Conservation (phyloP, 2,113 vertebrate species). For the Sardina pilchardus region DNA sequence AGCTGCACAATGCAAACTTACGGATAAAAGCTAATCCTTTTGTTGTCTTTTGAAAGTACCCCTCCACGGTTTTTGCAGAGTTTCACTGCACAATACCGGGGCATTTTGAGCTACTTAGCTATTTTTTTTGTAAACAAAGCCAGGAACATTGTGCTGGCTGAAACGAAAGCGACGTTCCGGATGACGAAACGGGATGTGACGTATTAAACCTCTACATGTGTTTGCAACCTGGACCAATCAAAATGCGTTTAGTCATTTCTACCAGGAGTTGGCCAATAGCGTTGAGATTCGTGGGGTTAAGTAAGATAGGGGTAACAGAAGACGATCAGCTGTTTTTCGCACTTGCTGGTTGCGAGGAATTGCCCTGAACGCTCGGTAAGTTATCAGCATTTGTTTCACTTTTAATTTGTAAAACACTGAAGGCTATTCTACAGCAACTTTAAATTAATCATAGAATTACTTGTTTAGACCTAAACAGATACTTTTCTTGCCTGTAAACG, state of each 20-base stretch:
- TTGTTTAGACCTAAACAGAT: neutral
- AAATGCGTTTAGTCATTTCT: conserved; percentile 57
- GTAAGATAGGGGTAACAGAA: neutral
- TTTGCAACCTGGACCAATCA: conserved; percentile 60
- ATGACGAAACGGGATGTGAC: neutral
- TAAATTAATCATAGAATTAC: neutral
- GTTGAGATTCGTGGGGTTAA: conserved; percentile 85
- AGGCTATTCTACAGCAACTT: neutral
- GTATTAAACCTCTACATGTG: conserved; percentile 61
- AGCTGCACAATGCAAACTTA: conserved; percentile 59
- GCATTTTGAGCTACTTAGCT: conserved; percentile 62
- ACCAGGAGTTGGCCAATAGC: conserved; percentile 72
- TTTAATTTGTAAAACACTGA: neutral
- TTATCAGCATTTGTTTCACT: neutral
- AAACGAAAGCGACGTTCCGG: neutral
- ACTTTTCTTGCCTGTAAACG: neutral
- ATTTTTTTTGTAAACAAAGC: neutral
- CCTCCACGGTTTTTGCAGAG: conserved; percentile 80
- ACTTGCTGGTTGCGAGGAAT: neutral
- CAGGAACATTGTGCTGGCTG: neutral
- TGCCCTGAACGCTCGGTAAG: neutral
- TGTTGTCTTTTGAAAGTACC: conserved; percentile 65
- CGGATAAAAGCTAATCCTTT: conserved; percentile 85
- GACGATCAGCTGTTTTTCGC: conserved; percentile 1
- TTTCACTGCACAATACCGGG: conserved; percentile 80